A percentile compares a stretch with the other conserved stretches of the same genome.
phyloP scores from a whole-genome alignment of 2,888 invertebrate species.

The Clepsis dumicolana region DNA sequence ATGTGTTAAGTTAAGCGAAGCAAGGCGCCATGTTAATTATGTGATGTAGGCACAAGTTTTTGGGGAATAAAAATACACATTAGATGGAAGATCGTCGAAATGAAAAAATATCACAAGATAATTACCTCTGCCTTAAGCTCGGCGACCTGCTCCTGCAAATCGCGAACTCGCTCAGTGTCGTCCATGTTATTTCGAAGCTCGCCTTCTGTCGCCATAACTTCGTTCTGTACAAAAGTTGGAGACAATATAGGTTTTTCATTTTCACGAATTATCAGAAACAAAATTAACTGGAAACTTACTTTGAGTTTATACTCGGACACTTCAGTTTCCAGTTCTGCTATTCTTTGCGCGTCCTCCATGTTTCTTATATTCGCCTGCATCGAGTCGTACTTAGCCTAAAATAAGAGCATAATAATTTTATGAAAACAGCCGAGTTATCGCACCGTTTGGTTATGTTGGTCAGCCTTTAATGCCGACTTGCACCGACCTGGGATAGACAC shows the following conservation, averaged over 20 bases:
- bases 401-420: slow-evolving; percentile 4
- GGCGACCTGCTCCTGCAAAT: slow-evolving; percentile 96
- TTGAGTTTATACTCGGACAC: slow-evolving; percentile 97
- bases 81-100: neutral
- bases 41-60: neutral
- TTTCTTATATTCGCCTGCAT: slow-evolving; percentile 98
- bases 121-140: slow-evolving; percentile 97
- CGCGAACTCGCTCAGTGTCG: slow-evolving; percentile 94
- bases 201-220: slow-evolving; percentile 97
- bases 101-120: neutral
- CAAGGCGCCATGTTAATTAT: slow-evolving; percentile 37
- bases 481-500: too few relatives aligned
- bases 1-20: slow-evolving; percentile 47
- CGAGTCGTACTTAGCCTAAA: slow-evolving; percentile 93
- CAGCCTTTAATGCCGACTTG: too few relatives aligned
- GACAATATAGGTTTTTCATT: slow-evolving; percentile 10
- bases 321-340: slow-evolving; percentile 97
- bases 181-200: slow-evolving; percentile 95
- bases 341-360: slow-evolving; percentile 96
- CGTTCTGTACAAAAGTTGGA: slow-evolving; percentile 88
- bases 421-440: too few relatives aligned
- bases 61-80: neutral
- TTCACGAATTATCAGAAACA: slow-evolving; percentile 16
- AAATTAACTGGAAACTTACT: slow-evolving; percentile 76
- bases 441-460: too few relatives aligned